Conservation (phyloP, 2,113 vertebrate genomes). For the Amphiprion percula region DNA sequence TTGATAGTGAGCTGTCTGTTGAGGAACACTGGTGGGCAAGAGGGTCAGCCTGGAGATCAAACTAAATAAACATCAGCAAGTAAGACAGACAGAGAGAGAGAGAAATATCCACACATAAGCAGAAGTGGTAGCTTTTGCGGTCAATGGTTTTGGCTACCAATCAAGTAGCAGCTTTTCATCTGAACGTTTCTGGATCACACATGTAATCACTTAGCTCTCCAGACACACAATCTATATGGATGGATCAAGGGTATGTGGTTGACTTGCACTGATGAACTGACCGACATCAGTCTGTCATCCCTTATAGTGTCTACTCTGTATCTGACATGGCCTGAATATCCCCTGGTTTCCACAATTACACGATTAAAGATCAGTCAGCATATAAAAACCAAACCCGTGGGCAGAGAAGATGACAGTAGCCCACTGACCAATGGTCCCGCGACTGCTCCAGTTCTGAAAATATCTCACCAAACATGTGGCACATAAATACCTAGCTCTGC, state of each 20-base stretch:
- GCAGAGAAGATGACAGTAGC: conserved; percentile 24
- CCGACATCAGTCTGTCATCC: conserved; percentile 56
- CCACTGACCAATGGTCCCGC: conserved; percentile 15
- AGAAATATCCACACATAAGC: conserved; percentile 14
- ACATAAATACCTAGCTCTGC: conserved; percentile 50
- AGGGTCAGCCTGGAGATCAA: conserved; percentile 64
- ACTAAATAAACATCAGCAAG: conserved; percentile 65
- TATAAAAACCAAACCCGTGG: conserved; percentile 23
- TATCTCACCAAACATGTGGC: conserved; percentile 12
- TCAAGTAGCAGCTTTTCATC: conserved; percentile 57
- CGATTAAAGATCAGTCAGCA: conserved; percentile 56
- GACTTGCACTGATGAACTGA: conserved; percentile 52
- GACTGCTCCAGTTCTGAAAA: conserved; percentile 36
- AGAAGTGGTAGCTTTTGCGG: conserved; percentile 29
- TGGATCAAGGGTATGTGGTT: conserved; percentile 61
- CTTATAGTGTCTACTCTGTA: conserved; percentile 35
- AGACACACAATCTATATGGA: conserved; percentile 32
- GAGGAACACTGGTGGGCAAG: conserved; percentile 33
- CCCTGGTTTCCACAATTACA: conserved; percentile 41
- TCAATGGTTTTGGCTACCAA: conserved; percentile 54
- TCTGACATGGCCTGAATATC: conserved; percentile 45
- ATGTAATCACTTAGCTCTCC: conserved; percentile 58
- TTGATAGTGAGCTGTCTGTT: conserved; percentile 51
- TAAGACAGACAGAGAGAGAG: neutral
- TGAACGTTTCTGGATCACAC: conserved; percentile 43